Conservation (phyloP, 2,113 vertebrate genomes). For the Pterocles orientalis region DNA sequence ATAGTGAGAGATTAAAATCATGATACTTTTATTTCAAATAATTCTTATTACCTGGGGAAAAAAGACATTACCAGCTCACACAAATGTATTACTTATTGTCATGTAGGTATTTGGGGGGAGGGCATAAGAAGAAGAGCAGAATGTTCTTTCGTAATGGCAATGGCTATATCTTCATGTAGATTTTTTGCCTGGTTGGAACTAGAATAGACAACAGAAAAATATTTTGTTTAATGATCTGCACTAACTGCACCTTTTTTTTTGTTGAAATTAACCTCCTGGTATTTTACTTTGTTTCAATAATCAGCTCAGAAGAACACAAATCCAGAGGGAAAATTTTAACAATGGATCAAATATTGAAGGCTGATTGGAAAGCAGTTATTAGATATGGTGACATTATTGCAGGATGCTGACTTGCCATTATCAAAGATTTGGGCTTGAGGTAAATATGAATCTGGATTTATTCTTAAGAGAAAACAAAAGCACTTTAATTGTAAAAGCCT, state of each 20-base stretch:
- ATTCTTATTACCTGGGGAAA: neutral
- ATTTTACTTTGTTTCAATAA: neutral
- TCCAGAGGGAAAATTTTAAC: neutral
- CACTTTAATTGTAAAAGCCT: neutral
- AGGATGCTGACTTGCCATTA: neutral
- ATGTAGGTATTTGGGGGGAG: neutral
- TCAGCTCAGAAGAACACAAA: neutral
- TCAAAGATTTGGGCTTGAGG: neutral
- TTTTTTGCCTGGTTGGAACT: neutral
- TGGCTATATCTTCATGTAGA: neutral
- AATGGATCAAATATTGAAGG: neutral
- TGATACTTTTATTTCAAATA: neutral
- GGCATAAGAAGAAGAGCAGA: neutral
- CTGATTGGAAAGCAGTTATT: neutral
- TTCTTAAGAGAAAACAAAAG: neutral
- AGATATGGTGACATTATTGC: neutral
- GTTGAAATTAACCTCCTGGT: neutral
- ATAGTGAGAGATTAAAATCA: neutral
- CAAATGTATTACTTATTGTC: neutral
- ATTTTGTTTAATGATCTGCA: constrained; percentile 9
- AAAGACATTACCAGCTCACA: neutral
- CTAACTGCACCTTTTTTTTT: neutral
- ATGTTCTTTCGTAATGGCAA: neutral
- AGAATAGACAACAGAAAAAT: neutral
- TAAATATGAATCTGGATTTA: neutral